phyloP scores from a whole-genome alignment of 2,113 vertebrate genomes.

The Chlamydotis undulata region DNA sequence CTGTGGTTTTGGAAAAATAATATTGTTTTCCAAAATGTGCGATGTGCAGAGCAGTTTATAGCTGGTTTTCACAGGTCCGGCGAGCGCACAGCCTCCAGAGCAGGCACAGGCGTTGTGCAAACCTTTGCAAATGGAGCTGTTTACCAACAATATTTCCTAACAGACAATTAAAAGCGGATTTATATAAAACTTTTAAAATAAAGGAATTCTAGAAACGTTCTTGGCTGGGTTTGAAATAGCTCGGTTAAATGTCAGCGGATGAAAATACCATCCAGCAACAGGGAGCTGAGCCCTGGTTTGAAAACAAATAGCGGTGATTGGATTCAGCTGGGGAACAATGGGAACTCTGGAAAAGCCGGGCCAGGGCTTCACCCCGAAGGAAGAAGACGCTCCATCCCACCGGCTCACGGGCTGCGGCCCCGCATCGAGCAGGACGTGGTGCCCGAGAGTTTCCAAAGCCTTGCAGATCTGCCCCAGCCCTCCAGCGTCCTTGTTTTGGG shows the following conservation, averaged over 20 bases:
- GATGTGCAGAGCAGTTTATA: neutral
- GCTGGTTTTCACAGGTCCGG: neutral
- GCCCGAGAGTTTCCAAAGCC: neutral
- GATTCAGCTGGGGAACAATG: slow-evolving; percentile 55
- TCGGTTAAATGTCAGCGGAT: slow-evolving; percentile 48
- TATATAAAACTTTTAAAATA: slow-evolving; percentile 55
- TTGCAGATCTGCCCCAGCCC: neutral
- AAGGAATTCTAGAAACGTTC: slow-evolving; percentile 64
- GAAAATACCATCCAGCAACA: slow-evolving; percentile 37
- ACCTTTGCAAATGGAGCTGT: slow-evolving; percentile 40
- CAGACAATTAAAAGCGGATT: slow-evolving; percentile 55
- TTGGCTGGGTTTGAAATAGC: slow-evolving; percentile 37
- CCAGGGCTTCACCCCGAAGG: neutral
- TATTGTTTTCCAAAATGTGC: neutral
- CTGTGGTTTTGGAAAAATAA: slow-evolving; percentile 37
- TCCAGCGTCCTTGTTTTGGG: neutral
- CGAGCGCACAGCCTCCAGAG: neutral
- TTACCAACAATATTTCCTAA: slow-evolving; percentile 33
- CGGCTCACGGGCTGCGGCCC: rapidly evolving
- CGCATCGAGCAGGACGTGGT: rapidly evolving
- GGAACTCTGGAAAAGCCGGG: neutral
- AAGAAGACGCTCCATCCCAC: neutral
- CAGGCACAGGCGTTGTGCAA: neutral
- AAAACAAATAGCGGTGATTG: slow-evolving; percentile 49
- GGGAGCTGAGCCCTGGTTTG: slow-evolving; percentile 33